Base-by-base conservation (phyloP, 2,797 vertebrate species). In the Muraenolepis orangiensis region DNA sequence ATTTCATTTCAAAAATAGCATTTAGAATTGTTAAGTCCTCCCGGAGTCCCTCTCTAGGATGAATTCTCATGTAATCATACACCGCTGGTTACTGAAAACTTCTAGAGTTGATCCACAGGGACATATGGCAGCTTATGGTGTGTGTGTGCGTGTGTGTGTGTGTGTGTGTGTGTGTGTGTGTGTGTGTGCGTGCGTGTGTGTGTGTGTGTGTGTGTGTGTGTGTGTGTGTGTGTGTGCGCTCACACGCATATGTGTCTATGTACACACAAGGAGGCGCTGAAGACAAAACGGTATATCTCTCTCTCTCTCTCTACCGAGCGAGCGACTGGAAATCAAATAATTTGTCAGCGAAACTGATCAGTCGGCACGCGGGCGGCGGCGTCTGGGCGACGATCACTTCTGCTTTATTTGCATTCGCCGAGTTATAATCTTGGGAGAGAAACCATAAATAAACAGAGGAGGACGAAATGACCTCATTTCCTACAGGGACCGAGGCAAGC, bases 1-100 rank as follows among this genome's bases (percentile, higher is more conserved):
- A 96, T 98, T 99, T 98, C 94, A 95, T 96, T 97, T 97, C 95
- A 94, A 96, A 97, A 96, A 95, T 96, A 94, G 92, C 91, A 91
- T 94, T 93, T 93, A 91, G 85, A 84, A 87, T 93, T 93, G 93
- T 93, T n/a, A n/a, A 80, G 80, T 89, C 79, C 87, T 93, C 88
- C 84, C 93, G 89, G 87, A 91, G 89, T 91, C 88, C 90, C 87
- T 91, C 91, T 94, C 91, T 90, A 84, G 86, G 89, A 93, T 82
- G 92, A 93, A 93, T 92, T 91, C 91, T 92, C 88, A 82, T 91
- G 93, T 93, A 94, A 94, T 93, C 91, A 90, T 86, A 94, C 91
- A 93, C 93, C 91, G n/a, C 23, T 61, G 86, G 86, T 86, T 84
- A 82, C 85, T 81, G 87, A 92, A 94, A 92, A 93, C 89, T 85